Evolutionary conservation across 2,797 vertebrate genomes (phyloP).

Genomic region (Catostomus latipinnis): DNA sequence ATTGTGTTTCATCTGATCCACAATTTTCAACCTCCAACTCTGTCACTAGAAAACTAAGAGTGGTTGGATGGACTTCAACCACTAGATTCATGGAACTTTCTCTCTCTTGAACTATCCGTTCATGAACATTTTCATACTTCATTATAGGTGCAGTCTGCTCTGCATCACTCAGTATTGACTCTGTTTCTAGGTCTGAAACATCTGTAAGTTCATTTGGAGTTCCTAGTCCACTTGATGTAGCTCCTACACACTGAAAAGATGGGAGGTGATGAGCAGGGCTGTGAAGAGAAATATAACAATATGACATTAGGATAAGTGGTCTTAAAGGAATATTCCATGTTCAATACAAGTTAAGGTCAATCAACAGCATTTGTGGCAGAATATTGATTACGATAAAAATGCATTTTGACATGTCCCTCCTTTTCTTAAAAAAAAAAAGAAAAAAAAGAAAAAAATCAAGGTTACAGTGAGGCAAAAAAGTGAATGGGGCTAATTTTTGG

Average conservation of each 20-base stretch:
- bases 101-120: slow-evolving; percentile 22
- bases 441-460: too few relatives aligned
- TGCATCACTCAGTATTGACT: slow-evolving; percentile 22
- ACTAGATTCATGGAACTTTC: slow-evolving; percentile 14
- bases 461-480: too few relatives aligned
- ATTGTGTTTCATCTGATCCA: slow-evolving; percentile 20
- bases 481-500: too few relatives aligned
- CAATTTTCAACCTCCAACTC: background rate
- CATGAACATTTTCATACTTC: slow-evolving; percentile 20
- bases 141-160: background rate
- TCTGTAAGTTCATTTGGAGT: slow-evolving; percentile 26
- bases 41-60: slow-evolving; percentile 25
- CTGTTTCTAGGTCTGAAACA: slow-evolving; percentile 14
- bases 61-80: slow-evolving; percentile 43
- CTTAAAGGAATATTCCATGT: background rate
- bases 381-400: too few relatives aligned
- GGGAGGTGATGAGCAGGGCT: slow-evolving; percentile 77
- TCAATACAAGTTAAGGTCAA: too few relatives aligned
- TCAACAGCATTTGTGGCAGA: too few relatives aligned
- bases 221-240: slow-evolving; percentile 24
- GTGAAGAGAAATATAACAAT: background rate
- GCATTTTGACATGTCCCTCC: too few relatives aligned
- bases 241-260: slow-evolving; percentile 38
- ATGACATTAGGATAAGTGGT: background rate
- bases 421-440: too few relatives aligned